A percentile compares a stretch with the other conserved stretches of the same genome.
Conservation (phyloP, 2,888 invertebrate species). For the Drosophila dives region DNA sequence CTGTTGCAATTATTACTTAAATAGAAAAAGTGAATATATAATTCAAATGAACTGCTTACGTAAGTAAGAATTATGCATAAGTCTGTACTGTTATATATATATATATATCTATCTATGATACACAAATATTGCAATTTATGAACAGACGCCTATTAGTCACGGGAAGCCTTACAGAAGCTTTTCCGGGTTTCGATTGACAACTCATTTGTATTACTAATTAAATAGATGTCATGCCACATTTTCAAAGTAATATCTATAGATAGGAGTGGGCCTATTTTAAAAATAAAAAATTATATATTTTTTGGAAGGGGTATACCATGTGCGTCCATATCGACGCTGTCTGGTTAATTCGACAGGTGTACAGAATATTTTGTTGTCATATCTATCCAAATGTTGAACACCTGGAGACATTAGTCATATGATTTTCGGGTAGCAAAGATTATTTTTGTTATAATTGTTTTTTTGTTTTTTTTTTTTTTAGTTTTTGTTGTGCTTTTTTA, state of each 20-base stretch:
- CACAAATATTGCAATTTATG: too few species aligned
- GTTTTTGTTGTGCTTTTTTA: conserved; percentile 8
- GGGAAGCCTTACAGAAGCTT: conserved; percentile 2
- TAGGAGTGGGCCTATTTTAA: conserved; percentile 4
- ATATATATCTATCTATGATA: too few species aligned
- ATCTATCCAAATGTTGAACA: conserved; percentile 37
- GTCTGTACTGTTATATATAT: background rate
- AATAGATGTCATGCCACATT: conserved; percentile 44
- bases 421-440: conserved; percentile 49
- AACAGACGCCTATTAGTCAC: conserved; percentile 23
- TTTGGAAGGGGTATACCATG: conserved; percentile 3
- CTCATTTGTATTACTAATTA: conserved; percentile 14
- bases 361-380: conserved; percentile 44
- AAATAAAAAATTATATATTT: background rate
- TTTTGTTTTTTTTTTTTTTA: conserved; percentile 5
- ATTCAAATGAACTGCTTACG: background rate
- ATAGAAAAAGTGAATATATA: background rate
- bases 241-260: conserved; percentile 21
- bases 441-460: conserved; percentile 26
- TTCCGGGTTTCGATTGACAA: conserved; percentile 23
- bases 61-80: background rate
- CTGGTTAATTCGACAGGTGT: conserved; percentile 54
- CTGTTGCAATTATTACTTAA: background rate
- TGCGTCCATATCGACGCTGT: conserved; percentile 34
- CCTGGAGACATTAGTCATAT: conserved; percentile 58